Conservation (phyloP, 2,113 vertebrate genomes). For the Loxodonta africana region DNA sequence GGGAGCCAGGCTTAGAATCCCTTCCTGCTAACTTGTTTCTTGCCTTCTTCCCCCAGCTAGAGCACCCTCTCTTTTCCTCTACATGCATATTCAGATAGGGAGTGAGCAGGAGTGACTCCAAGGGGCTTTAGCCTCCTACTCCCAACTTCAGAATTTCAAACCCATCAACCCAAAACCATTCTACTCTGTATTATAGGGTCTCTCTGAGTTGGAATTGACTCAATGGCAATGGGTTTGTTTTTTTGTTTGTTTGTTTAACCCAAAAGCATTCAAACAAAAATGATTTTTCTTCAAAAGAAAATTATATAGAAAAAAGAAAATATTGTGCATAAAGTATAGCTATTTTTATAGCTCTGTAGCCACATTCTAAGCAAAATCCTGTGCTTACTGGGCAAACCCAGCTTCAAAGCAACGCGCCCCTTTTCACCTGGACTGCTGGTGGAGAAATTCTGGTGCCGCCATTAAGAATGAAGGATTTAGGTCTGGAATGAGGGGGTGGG, state of each 20-base stretch:
- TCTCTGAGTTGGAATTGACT: too few species aligned
- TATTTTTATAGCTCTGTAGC: neutral
- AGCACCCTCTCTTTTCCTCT: neutral
- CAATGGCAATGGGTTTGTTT: too few species aligned
- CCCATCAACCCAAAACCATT: neutral
- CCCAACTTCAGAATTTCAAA: neutral
- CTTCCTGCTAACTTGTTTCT: neutral
- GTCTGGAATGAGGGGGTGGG: neutral
- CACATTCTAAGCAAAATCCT: neutral
- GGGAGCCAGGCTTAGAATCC: neutral
- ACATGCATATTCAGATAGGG: neutral
- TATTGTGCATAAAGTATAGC: neutral
- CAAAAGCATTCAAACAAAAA: conserved; percentile 7
- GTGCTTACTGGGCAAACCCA: neutral
- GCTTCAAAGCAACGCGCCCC: neutral
- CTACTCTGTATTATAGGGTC: too few species aligned
- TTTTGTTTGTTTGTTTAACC: too few species aligned
- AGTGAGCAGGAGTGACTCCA: neutral
- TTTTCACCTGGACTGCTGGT: neutral
- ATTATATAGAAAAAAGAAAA: neutral
- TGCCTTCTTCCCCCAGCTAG: neutral
- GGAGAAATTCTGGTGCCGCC: neutral
- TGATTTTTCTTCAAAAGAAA: neutral
- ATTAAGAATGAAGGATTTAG: neutral
- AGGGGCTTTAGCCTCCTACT: neutral